Base-by-base conservation (phyloP, 2,113 vertebrate species). In the Aepyceros melampus region DNA sequence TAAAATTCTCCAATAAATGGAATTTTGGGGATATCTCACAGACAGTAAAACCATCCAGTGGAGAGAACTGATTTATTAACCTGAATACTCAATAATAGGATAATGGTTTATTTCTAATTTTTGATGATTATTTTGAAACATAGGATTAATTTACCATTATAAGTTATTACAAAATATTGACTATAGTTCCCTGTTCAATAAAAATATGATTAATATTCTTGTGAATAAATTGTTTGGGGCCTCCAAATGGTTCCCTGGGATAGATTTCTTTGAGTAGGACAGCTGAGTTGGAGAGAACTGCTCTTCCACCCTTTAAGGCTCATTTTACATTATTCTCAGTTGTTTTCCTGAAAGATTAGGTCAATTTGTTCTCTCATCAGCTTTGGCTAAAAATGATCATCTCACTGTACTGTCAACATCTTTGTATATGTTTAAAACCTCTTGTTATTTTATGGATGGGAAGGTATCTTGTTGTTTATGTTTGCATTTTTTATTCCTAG, bases 1-100 rank as follows among this genome's bases (percentile, higher is more conserved):
- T 97, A 94, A 96, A 93, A 93, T 91, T 94, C 83, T 94, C 23
- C 71, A 91, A 93, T 29, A 62, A 36, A 51, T 94, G 49, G 15
- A 97, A 49, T 85, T 58, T 82, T 71, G 97, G 49, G 51, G 53
- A 49, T 93, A 82, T 91, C 27, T 94, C 58, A 93, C 9, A 93
- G 58, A 82, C 78, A 97, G 31, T 78, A 51, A 96, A 97, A 62
- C 40, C 17, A 84, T 85, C 19, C 45, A 83, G 56, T 94, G 36
- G 25, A 96, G 29, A 87, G 5, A 87, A 33, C 36, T 55, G 27
- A 86, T 93, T 95, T 82, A 88, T 88, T 93, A 95, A 43, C 16
- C 62, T 94, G n/a, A 94, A 58, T 76, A 78, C 17, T 23, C 51
- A 95, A 78, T 93, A 84, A 87, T 49, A 92, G n/a, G 17, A 84